Evolutionary conservation across 2,113 vertebrate species (phyloP).

Genomic region (human): GRCh38 chr3:194345001-194345500

Average conservation of each 20-base stretch:
- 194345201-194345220: background rate
- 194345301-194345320: background rate
- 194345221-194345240: background rate
- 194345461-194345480: too few relatives aligned
- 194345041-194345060: rapidly evolving
- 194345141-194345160: background rate
- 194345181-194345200: background rate
- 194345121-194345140: rapidly evolving
- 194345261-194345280: background rate
- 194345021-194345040: background rate
- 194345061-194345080: background rate
- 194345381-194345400: too few relatives aligned
- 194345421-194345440: too few relatives aligned
- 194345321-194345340: too few relatives aligned
- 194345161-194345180: background rate
- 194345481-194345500: background rate
- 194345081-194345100: rapidly evolving
- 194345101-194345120: background rate
- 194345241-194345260: rapidly evolving
- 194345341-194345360: too few relatives aligned
- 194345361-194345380: too few relatives aligned
- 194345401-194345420: too few relatives aligned
- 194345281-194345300: rapidly evolving
- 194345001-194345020: background rate
- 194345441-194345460: too few relatives aligned